Percentiles rank a stretch among this genome's conserved stretches.
Evolutionary conservation across 2,113 vertebrate genomes (phyloP).

Genomic region (Pteronura brasiliensis): DNA sequence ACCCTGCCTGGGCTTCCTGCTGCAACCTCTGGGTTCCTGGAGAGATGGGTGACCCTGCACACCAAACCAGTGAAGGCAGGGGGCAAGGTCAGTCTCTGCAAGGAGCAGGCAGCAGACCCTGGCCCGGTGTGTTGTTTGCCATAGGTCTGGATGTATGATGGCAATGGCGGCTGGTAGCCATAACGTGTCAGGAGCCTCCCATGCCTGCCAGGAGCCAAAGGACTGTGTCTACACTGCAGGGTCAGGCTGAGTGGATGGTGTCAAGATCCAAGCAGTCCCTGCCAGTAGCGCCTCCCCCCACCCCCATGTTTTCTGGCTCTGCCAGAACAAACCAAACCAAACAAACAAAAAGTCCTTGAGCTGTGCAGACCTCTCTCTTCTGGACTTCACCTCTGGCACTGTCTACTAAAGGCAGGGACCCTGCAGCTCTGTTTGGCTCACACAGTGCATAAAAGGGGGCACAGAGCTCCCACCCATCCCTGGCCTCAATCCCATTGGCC

Average conservation of each 20-base stretch:
- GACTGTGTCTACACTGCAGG: not conserved
- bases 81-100: constrained; percentile 68
- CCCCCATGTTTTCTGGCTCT: not conserved
- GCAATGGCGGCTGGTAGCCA: constrained; percentile 61
- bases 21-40: not conserved
- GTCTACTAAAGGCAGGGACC: not conserved
- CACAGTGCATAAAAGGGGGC: not conserved
- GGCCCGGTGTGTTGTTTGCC: not conserved
- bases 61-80: not conserved
- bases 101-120: constrained; percentile 61
- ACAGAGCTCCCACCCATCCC: not conserved
- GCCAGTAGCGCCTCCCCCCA: not conserved
- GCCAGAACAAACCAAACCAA: not conserved
- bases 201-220: constrained; percentile 51
- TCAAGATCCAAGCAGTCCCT: not conserved
- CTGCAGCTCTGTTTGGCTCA: not conserved
- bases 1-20: not conserved
- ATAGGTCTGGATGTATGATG: not conserved
- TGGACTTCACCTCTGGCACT: not conserved
- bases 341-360: not conserved
- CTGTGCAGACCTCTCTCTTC: not conserved
- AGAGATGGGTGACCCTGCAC: not conserved
- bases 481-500: not conserved
- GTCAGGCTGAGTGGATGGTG: not conserved
- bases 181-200: constrained; percentile 57